Percentiles rank a stretch among this genome's conserved stretches.
Conservation (phyloP, 2,797 vertebrate species). For the Malacoraja senta region DNA sequence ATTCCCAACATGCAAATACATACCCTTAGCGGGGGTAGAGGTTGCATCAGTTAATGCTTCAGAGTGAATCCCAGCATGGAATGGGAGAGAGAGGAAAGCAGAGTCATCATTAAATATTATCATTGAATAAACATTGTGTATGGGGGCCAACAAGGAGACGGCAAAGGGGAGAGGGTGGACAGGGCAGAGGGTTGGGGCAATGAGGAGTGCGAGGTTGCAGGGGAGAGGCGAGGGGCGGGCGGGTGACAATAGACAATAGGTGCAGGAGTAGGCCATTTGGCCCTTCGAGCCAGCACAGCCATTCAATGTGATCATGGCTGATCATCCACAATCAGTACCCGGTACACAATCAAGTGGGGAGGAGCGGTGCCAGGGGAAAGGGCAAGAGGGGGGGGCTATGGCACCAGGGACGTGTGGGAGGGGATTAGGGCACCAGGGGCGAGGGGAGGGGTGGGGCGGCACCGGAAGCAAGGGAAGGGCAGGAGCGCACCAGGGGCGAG, state of each 20-base stretch:
- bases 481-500: no score
- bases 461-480: neutral
- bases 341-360: no score
- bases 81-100: neutral
- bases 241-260: neutral
- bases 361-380: no score
- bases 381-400: no score
- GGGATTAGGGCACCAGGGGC: no score
- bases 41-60: neutral
- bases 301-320: no score
- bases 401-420: neutral
- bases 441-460: no score
- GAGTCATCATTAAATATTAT: neutral
- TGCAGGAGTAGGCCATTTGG: no score
- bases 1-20: neutral
- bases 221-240: neutral
- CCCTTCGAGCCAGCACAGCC: no score
- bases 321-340: no score
- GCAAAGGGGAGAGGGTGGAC: neutral
- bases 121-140: neutral
- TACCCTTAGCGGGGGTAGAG: neutral
- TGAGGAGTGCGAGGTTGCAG: neutral
- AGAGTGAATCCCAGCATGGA: neutral
- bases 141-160: neutral
- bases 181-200: neutral